Base-by-base conservation (phyloP, 2,888 invertebrate genomes). In the Catonia carolina region DNA sequence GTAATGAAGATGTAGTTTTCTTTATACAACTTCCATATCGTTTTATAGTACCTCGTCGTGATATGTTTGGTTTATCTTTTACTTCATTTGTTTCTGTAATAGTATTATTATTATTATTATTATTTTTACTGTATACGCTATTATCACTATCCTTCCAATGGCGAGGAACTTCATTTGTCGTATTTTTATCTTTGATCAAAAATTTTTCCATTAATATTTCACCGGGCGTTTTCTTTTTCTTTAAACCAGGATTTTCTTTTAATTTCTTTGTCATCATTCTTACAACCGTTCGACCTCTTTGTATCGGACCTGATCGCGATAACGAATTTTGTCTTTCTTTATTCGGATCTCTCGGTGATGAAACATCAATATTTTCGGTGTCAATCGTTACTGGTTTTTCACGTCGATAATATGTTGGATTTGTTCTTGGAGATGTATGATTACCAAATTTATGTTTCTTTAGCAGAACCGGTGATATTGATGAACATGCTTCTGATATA, bases 281-380 rank as follows among this genome's bases (percentile, higher is more conserved):
- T 8, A 89, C 85, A 17, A 88, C 84, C 1, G 86, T 79, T 33
- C 89, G 77, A 59, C 85, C 85, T 10, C 89, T 77, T 67, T 82
- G 81, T 63, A 89, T 86, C 0, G 83, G 80, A 66, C 60, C 67
- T 66, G 0, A 69, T 69, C 52, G 58, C 27, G 42, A 57, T 36
- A 47, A 54, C 60, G 20, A 39, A 45, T 64, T 60, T 33, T 60
- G 53, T 35, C 60, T 60, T 50, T 60, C 50, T 58, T 63, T 58
- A 15, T 35, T 53, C 69, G 60, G 65, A 27, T 64, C 58, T 14
- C 27, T 45, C 8, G 27, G 27, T 33, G 58, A 56, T 58, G 66
- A 61, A 0, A 91, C 89, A 70, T 91, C 90, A 63, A 91, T 91
- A 69, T 89, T 88, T 27, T 88, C 87, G 2, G 90, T 89, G 70